Conservation (phyloP, 2,888 invertebrate species). For the Hemaris fuciformis region DNA sequence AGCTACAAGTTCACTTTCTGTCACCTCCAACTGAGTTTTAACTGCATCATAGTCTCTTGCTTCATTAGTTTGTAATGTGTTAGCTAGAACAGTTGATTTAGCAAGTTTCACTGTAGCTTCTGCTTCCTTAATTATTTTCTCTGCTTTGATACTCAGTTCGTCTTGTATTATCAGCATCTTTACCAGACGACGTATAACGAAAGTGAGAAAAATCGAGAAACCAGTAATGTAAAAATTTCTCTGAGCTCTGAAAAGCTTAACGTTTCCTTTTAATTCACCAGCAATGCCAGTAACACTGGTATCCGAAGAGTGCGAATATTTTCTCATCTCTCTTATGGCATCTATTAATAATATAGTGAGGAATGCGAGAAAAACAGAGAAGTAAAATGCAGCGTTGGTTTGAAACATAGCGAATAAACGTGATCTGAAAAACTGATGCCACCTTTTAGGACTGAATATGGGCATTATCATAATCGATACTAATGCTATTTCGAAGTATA, state of each 20-base stretch:
- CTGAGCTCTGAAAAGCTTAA: slow-evolving; percentile 89
- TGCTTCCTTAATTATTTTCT: slow-evolving; percentile 86
- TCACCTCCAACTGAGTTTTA: slow-evolving; percentile 41
- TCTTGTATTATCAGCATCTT: slow-evolving; percentile 85
- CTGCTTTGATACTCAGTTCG: slow-evolving; percentile 81
- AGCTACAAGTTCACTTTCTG: slow-evolving; percentile 41
- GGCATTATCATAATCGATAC: slow-evolving; percentile 85
- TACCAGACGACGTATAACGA: slow-evolving; percentile 85
- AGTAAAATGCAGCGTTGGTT: slow-evolving; percentile 85
- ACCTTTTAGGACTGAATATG: slow-evolving; percentile 87
- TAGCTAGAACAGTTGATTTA: slow-evolving; percentile 51
- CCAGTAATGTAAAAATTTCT: slow-evolving; percentile 91
- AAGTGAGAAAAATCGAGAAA: slow-evolving; percentile 86
- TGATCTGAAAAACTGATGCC: slow-evolving; percentile 89
- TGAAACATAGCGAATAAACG: slow-evolving; percentile 83
- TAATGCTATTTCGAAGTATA: slow-evolving; percentile 86
- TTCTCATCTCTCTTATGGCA: slow-evolving; percentile 86
- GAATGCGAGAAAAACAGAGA: slow-evolving; percentile 81
- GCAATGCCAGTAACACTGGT: slow-evolving; percentile 71
- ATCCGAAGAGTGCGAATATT: slow-evolving; percentile 81
- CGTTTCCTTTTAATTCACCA: slow-evolving; percentile 84
- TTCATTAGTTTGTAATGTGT: slow-evolving; percentile 40
- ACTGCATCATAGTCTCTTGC: slow-evolving; percentile 36
- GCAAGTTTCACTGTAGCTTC: slow-evolving; percentile 79
- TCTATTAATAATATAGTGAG: slow-evolving; percentile 85